Percentiles rank a stretch among this genome's conserved stretches.
Evolutionary conservation across 2,113 vertebrate species (phyloP).

Genomic region (Pelmatolapia mariae): DNA sequence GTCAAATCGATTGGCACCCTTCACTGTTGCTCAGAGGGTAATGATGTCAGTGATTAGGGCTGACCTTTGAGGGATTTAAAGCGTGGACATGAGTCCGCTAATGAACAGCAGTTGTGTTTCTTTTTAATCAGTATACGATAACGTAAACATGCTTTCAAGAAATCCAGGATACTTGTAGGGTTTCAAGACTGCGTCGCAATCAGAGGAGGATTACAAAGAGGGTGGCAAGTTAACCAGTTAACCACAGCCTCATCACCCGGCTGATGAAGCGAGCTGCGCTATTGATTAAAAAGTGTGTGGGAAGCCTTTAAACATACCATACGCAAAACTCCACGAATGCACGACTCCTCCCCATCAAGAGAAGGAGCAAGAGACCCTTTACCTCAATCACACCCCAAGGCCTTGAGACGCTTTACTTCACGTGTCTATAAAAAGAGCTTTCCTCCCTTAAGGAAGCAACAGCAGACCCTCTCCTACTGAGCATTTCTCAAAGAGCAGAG

Average conservation of each 20-base stretch:
- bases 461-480: constrained; percentile 21
- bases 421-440: constrained; percentile 58
- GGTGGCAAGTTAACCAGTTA: not conserved
- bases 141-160: not conserved
- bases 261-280: not conserved
- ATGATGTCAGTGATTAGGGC: not conserved
- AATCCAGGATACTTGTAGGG: not conserved
- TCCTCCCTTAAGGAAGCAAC: constrained; percentile 13
- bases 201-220: not conserved
- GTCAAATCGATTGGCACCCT: constrained; percentile 21
- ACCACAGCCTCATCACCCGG: constrained; percentile 10
- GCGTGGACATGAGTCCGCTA: not conserved
- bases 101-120: not conserved
- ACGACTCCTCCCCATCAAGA: not conserved
- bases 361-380: constrained; percentile 28
- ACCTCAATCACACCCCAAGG: constrained; percentile 48
- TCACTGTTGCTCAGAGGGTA: not conserved
- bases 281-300: constrained; percentile 31
- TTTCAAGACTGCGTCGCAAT: not conserved
- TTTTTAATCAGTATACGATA: not conserved
- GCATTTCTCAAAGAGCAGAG: constrained; percentile 4
- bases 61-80: constrained; percentile 14
- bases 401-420: constrained; percentile 31
- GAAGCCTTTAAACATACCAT: not conserved
- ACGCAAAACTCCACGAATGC: not conserved